These are phyloP conservation scores for Halcyon badia DNA, from an alignment of 2,797 vertebrate genomes.

Conservation along the genomic window DNA sequence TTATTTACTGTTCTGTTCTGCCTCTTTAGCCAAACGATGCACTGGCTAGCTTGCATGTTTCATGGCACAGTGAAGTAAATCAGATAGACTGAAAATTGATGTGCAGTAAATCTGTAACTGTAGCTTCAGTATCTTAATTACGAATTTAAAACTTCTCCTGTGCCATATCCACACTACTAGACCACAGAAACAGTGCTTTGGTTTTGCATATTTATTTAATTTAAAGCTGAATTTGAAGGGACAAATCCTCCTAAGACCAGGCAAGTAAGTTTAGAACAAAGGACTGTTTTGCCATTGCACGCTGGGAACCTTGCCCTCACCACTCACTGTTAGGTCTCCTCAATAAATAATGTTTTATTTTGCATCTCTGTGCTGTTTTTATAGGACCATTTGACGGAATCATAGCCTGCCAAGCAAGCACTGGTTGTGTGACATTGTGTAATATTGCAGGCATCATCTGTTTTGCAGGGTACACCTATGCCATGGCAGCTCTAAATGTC, in stretches of 20 bases:
- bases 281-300: background rate
- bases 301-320: background rate
- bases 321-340: background rate
- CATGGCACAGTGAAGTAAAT: background rate
- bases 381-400: background rate
- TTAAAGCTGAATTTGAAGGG: background rate
- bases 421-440: background rate
- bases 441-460: background rate
- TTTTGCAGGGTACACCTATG: background rate
- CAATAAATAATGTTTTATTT: background rate
- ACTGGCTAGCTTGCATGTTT: background rate
- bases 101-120: background rate
- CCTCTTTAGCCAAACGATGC: background rate
- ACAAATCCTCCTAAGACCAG: background rate
- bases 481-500: background rate
- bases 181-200: background rate
- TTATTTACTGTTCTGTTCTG: background rate
- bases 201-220: background rate
- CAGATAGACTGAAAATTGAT: background rate
- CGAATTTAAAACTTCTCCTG: background rate
- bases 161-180: background rate
- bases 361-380: background rate
- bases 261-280: constrained; percentile 4
- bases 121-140: background rate
- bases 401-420: background rate